phyloP scores from a whole-genome alignment of 1,140 invertebrate genomes.

The Scaptodrosophila lebanonensis region DNA sequence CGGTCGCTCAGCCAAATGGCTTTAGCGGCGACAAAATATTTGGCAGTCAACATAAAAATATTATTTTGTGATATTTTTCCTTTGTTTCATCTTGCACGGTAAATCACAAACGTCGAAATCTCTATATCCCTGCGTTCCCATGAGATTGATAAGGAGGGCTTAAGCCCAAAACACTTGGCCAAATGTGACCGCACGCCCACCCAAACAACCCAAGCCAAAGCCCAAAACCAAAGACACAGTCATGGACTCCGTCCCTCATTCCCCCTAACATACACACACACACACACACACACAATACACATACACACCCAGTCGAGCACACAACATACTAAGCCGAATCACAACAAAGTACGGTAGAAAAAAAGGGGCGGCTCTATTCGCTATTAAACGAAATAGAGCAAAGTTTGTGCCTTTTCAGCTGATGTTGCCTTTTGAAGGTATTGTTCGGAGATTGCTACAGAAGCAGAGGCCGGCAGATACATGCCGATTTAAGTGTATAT shows the following conservation, averaged over 20 bases:
- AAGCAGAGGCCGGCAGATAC: neutral
- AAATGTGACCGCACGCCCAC: conserved; percentile 60
- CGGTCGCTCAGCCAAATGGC: conserved; percentile 26
- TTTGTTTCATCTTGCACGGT: conserved; percentile 32
- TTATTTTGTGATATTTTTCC: conserved; percentile 50
- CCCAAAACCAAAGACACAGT: neutral
- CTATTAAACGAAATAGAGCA: conserved; percentile 57
- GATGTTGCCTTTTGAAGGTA: conserved; percentile 6
- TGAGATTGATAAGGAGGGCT: conserved; percentile 71
- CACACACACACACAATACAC: conserved; percentile 8
- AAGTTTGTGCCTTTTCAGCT: conserved; percentile 23
- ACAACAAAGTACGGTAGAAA: conserved; percentile 33
- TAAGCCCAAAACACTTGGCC: conserved; percentile 72
- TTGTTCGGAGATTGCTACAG: conserved; percentile 16
- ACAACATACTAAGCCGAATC: conserved; percentile 42
- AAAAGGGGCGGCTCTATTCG: conserved; percentile 29
- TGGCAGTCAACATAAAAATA: conserved; percentile 54
- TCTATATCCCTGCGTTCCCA: conserved; percentile 66
- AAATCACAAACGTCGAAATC: conserved; percentile 73
- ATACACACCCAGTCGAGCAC: conserved; percentile 13
- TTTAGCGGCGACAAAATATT: conserved; percentile 47
- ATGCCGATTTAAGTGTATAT: conserved; percentile 46
- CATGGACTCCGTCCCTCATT: neutral
- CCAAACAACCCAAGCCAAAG: neutral
- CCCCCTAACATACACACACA: conserved; percentile 1